These are phyloP conservation scores for Argopecten irradians DNA, from an alignment of 1,140 invertebrate genomes.

Conservation along the genomic window DNA sequence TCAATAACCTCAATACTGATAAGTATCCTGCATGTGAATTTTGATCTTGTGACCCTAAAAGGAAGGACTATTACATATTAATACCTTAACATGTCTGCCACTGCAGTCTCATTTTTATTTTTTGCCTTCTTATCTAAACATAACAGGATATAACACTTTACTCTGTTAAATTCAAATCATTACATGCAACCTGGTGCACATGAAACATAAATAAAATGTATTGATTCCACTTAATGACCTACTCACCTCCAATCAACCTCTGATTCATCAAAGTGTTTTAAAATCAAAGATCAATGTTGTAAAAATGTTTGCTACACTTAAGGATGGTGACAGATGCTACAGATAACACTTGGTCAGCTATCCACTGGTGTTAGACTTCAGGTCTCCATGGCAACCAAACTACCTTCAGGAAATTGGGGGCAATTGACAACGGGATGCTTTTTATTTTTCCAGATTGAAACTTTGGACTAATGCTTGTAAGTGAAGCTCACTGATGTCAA, in stretches of 20 bases:
- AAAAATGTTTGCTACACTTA: background rate
- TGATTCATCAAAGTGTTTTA: slow-evolving; percentile 16
- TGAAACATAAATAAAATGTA: background rate
- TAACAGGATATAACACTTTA: no score
- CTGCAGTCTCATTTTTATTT: no score
- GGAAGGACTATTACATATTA: no score
- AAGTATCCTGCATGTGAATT: no score
- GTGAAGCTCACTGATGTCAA: no score
- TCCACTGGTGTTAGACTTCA: background rate
- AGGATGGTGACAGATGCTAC: background rate
- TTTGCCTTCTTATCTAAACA: no score
- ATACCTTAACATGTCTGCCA: no score
- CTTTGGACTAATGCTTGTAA: no score
- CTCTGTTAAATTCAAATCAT: background rate
- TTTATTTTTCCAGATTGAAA: no score
- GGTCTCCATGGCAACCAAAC: background rate
- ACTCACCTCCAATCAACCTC: background rate
- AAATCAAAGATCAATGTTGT: background rate
- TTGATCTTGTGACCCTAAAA: no score
- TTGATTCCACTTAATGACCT: background rate
- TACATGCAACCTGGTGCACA: background rate
- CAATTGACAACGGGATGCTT: background rate
- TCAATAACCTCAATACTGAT: no score
- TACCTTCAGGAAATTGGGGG: background rate
- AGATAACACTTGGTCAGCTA: background rate